Conservation (phyloP, 2,888 invertebrate genomes). For the Tenthredo scrophulariae region DNA sequence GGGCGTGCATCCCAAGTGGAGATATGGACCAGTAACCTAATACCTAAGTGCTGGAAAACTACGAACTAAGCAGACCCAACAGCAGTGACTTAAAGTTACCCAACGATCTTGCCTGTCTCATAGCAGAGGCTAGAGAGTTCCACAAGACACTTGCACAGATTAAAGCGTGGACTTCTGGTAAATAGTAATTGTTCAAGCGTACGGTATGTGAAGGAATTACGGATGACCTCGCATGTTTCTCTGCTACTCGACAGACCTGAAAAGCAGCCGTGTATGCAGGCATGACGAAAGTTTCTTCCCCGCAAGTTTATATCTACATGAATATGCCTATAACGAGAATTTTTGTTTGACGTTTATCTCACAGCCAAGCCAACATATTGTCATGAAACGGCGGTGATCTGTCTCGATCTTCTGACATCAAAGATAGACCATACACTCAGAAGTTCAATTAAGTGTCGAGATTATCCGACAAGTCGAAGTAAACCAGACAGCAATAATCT, state of each 20-base stretch:
- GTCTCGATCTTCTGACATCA: not conserved
- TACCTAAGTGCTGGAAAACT: slow-evolving; percentile 3
- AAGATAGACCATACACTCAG: not conserved
- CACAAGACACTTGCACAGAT: not conserved
- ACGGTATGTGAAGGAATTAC: not conserved
- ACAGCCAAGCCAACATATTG: not conserved
- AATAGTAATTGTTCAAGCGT: slow-evolving; percentile 4
- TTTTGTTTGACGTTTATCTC: not conserved
- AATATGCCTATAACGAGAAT: not conserved
- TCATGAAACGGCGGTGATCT: not conserved
- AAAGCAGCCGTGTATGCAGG: not conserved
- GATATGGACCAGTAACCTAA: not conserved
- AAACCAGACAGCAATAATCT: not conserved
- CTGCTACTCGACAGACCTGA: not conserved
- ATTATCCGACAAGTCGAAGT: not conserved
- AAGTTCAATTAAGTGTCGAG: not conserved
- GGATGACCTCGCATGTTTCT: slow-evolving; percentile 4
- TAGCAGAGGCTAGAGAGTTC: not conserved
- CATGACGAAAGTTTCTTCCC: not conserved
- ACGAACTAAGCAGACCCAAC: not conserved
- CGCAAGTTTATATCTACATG: not conserved
- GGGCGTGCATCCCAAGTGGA: not conserved
- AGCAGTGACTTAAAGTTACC: not conserved
- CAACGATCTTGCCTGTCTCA: not conserved
- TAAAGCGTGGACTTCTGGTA: not conserved